These are phyloP conservation scores for Alentia gelatinosa DNA, from an alignment of 2,888 invertebrate genomes.

Conservation along the genomic window DNA sequence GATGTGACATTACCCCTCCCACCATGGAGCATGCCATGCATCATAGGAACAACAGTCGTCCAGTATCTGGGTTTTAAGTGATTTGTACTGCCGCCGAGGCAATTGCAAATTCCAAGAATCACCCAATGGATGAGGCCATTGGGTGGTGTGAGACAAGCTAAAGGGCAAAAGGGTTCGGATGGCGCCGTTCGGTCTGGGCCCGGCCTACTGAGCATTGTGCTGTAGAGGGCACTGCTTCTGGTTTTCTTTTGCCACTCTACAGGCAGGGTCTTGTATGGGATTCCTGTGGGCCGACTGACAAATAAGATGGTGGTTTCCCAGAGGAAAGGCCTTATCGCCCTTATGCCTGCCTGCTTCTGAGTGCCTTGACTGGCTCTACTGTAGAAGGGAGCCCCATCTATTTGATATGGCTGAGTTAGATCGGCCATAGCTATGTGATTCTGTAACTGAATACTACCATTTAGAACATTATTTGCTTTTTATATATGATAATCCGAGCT, in stretches of 20 bases:
- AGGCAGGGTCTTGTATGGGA: not conserved
- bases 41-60: not conserved
- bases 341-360: not conserved
- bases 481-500: no score
- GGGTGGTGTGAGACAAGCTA: not conserved
- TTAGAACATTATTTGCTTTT: no score
- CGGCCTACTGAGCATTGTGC: not conserved
- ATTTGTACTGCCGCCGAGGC: not conserved
- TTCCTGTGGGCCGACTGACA: not conserved
- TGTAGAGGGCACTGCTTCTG: not conserved
- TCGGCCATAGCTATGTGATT: no score
- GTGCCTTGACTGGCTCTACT: not conserved
- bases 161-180: not conserved
- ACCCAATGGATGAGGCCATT: slow-evolving; percentile 2
- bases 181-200: not conserved
- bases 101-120: not conserved
- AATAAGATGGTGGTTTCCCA: not conserved
- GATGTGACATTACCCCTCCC: not conserved
- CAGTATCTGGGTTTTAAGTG: not conserved
- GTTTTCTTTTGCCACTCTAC: not conserved
- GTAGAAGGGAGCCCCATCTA: no score
- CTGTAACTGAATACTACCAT: no score
- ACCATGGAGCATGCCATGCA: not conserved
- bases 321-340: not conserved
- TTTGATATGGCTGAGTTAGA: no score